phyloP scores from a whole-genome alignment of 2,113 vertebrate species.

The Elephantulus edwardii region DNA sequence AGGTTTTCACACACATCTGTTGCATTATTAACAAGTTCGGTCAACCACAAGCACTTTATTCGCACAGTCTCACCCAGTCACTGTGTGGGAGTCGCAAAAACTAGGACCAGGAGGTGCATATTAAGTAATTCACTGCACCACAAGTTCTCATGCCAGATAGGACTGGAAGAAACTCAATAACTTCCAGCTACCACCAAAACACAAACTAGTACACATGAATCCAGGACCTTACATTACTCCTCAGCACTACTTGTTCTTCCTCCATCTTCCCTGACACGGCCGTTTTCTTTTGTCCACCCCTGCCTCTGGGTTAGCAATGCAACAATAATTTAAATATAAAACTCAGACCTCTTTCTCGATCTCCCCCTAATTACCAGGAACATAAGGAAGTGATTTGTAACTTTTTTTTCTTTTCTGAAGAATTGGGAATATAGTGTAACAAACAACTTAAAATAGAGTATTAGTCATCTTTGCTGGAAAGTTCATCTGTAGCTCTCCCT shows the following conservation, averaged over 20 bases:
- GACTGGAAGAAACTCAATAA: background rate
- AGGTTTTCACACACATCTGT: too few species aligned
- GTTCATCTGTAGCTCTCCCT: background rate
- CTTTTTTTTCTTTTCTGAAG: background rate
- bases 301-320: too few species aligned
- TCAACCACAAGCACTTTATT: too few species aligned
- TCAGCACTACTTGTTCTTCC: background rate
- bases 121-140: too few species aligned
- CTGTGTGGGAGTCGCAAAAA: too few species aligned
- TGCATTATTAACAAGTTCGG: too few species aligned
- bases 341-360: background rate
- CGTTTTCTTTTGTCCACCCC: too few species aligned
- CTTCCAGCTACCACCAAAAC: too few species aligned
- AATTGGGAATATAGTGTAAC: background rate
- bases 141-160: background rate
- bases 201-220: too few species aligned
- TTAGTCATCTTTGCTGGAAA: background rate
- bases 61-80: too few species aligned
- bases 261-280: background rate
- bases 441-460: background rate
- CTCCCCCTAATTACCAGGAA: background rate
- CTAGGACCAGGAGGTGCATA: too few species aligned
- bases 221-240: background rate
- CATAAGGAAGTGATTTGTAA: background rate
- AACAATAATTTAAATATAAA: background rate